Evolutionary conservation across 2,113 vertebrate genomes (phyloP), one percentile per base, ranked within the genome.

Genomic region (Pygoscelis adeliae): DNA sequence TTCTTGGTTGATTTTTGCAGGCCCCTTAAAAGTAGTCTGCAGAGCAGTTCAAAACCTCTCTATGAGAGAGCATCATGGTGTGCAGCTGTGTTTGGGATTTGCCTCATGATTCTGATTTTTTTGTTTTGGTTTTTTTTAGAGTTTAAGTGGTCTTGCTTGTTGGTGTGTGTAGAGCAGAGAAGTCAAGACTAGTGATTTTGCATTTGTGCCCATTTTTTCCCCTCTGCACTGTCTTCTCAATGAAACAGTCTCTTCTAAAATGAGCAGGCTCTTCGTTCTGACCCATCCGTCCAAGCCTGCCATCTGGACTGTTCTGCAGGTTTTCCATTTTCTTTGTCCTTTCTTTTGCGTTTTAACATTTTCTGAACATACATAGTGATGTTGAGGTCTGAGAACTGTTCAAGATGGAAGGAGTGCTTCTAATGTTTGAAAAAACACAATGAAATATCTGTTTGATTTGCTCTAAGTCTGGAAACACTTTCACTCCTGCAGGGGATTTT

Each of bases 391-490:
- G 16, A 56, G 44, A 87, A 32, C 11, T 30, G 56, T 74, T 92
- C 11, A 72, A 46, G 87, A 70, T 87, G 6, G 82, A 94, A 90
- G 50, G 42, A 90, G 62, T 70, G 27, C 42, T 93, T 94, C 93
- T 95, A 77, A 77, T 66, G 63, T 72, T 97, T 96, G 78, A 86
- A 95, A 97, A 91, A 69, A 55, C 81, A 47, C 70, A 80, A 5
- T 91, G 89, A 94, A 95, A 59, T 89, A 88, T 13, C 78, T 96
- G 63, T 96, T 94, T 94, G 95, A 96, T 94, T 96, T 97, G 15
- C 62, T 80, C 5, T 90, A 93, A 90, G 82, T 67, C 74, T 96
- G 83, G 91, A 95, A 96, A 81, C 58, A 78, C 86, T 96, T 95
- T 94, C 71, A 67, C 74, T 94, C 69, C 92, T 97, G 88, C 83